Percentiles rank a stretch among this genome's conserved stretches.
These are phyloP conservation scores for Caretta caretta DNA, from an alignment of 2,113 vertebrate species.

Conservation along the genomic window DNA sequence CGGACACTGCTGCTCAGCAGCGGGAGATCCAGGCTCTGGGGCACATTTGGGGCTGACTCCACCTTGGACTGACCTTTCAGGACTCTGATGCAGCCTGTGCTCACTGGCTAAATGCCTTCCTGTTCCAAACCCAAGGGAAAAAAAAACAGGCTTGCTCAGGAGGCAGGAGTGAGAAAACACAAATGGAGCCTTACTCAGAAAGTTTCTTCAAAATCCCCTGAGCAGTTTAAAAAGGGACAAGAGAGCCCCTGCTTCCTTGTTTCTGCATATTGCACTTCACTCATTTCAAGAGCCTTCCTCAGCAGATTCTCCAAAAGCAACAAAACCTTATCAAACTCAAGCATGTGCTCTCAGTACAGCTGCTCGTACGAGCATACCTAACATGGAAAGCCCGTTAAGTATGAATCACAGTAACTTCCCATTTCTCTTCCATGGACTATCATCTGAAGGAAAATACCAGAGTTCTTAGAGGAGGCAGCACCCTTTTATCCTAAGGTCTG, in stretches of 20 bases:
- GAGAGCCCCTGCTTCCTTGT: fast-evolving
- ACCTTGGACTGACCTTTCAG: background rate
- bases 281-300: background rate
- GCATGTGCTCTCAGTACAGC: background rate
- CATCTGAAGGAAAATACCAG: background rate
- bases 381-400: background rate
- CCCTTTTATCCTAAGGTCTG: no score
- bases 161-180: background rate
- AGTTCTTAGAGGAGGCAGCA: background rate
- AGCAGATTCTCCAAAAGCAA: background rate
- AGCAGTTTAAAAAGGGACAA: background rate
- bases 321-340: background rate
- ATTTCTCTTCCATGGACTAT: background rate
- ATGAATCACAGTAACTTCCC: background rate
- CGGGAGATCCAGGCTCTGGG: background rate
- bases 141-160: background rate
- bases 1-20: background rate
- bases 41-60: constrained; percentile 10
- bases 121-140: constrained; percentile 48
- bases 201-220: background rate
- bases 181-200: background rate
- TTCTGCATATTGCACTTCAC: background rate
- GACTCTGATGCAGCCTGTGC: background rate
- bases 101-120: constrained; percentile 28
- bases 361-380: background rate